Conservation (phyloP, 64 coral and sea anemone genomes). For the Platygyra sinensis region DNA sequence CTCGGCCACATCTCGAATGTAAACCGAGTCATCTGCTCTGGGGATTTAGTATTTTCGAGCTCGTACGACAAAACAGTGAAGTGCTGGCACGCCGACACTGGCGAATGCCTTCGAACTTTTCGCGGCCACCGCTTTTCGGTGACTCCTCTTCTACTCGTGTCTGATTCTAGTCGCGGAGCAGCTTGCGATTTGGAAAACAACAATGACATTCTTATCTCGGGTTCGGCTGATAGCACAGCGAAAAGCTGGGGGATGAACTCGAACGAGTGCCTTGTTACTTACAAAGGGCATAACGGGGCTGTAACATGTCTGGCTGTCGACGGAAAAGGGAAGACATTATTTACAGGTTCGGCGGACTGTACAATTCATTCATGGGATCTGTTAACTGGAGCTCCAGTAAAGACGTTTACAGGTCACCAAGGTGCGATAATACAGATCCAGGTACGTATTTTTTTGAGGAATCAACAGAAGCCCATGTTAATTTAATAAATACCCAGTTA, state of each 20-base stretch:
- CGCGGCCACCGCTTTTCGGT: slow-evolving; percentile 75
- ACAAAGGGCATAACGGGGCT: slow-evolving; percentile 79
- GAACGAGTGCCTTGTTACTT: slow-evolving; percentile 89
- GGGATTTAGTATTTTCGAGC: slow-evolving; percentile 91
- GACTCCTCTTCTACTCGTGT: slow-evolving; percentile 74
- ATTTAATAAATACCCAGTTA: slow-evolving; percentile 1
- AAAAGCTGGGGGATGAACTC: slow-evolving; percentile 98
- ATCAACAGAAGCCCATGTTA: not conserved
- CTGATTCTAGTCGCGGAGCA: slow-evolving; percentile 70
- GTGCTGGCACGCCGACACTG: slow-evolving; percentile 85
- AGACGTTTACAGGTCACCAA: slow-evolving; percentile 80
- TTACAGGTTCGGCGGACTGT: slow-evolving; percentile 84
- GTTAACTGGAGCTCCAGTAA: slow-evolving; percentile 65
- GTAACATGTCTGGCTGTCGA: slow-evolving; percentile 90
- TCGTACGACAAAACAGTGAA: slow-evolving; percentile 91
- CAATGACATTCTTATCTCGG: slow-evolving; percentile 82
- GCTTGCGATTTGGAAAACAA: slow-evolving; percentile 84
- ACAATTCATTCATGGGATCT: slow-evolving; percentile 93
- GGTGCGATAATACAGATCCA: slow-evolving; percentile 76
- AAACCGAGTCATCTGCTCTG: slow-evolving; percentile 78
- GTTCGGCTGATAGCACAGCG: slow-evolving; percentile 89
- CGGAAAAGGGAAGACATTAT: slow-evolving; percentile 79
- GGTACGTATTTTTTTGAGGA: slow-evolving; percentile 37
- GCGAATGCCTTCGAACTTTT: slow-evolving; percentile 80
- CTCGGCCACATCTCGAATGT: slow-evolving; percentile 79